Conservation (phyloP, 2,888 invertebrate species). For the Eupeodes latifasciatus region DNA sequence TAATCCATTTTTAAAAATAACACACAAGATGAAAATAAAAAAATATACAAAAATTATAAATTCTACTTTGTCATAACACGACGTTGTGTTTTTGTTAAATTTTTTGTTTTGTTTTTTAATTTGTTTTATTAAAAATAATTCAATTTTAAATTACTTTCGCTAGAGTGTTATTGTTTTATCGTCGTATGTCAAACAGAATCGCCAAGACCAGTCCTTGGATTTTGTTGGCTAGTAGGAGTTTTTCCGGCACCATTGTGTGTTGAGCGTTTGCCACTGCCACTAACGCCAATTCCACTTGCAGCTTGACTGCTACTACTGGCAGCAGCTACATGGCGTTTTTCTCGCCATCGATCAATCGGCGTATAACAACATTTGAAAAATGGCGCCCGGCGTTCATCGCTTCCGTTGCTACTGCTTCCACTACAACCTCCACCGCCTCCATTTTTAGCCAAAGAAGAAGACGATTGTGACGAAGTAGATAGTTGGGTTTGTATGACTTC, state of each 20-base stretch:
- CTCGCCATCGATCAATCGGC: slow-evolving; percentile 83
- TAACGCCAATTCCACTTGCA: slow-evolving; percentile 38
- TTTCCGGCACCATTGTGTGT: slow-evolving; percentile 54
- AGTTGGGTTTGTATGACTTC: slow-evolving; percentile 82
- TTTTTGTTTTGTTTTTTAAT: background rate
- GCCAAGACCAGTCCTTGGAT: slow-evolving; percentile 73
- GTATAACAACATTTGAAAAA: slow-evolving; percentile 84
- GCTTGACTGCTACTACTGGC: slow-evolving; percentile 59
- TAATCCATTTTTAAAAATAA: slow-evolving; percentile 34
- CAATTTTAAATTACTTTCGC: slow-evolving; percentile 67
- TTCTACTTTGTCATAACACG: slow-evolving; percentile 54
- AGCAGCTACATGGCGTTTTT: slow-evolving; percentile 77
- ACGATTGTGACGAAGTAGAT: slow-evolving; percentile 80
- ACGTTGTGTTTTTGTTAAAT: slow-evolving; percentile 32
- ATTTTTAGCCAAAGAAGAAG: slow-evolving; percentile 78
- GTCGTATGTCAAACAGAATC: slow-evolving; percentile 79
- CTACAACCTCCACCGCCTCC: slow-evolving; percentile 77
- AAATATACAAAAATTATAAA: slow-evolving; percentile 39
- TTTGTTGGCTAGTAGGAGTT: slow-evolving; percentile 62
- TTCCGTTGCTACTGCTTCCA: slow-evolving; percentile 77
- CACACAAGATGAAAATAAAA: slow-evolving; percentile 6
- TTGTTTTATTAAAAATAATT: slow-evolving; percentile 55
- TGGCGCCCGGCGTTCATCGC: slow-evolving; percentile 80
- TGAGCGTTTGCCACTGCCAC: slow-evolving; percentile 50
- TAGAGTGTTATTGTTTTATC: slow-evolving; percentile 77